Evolutionary conservation across 2,888 invertebrate genomes (phyloP).

Genomic region (Timema cristinae): DNA sequence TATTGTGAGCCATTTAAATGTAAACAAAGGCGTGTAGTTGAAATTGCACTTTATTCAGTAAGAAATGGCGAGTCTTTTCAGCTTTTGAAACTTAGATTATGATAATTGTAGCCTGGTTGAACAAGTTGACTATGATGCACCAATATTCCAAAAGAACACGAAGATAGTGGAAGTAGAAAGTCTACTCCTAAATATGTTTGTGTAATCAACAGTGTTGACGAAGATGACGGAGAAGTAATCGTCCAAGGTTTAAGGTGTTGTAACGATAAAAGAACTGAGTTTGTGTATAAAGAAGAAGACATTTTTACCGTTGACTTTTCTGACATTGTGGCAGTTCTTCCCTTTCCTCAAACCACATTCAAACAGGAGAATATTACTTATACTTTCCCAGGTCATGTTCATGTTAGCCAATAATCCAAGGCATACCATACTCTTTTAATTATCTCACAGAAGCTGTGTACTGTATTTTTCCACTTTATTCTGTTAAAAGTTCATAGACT

Average conservation of each 20-base stretch:
- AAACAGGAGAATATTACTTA: not conserved
- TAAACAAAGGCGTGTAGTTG: no score
- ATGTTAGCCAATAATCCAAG: not conserved
- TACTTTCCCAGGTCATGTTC: not conserved
- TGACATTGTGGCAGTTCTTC: conserved; percentile 2
- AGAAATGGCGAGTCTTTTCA: no score
- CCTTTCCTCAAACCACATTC: not conserved
- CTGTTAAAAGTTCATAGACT: no score
- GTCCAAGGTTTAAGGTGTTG: not conserved
- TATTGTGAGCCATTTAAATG: no score
- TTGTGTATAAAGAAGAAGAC: not conserved
- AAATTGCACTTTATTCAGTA: no score
- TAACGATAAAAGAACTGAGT: not conserved
- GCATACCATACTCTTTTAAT: not conserved
- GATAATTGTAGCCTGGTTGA: not conserved
- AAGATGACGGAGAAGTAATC: not conserved
- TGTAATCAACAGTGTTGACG: not conserved
- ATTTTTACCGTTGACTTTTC: conserved; percentile 10
- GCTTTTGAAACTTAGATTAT: no score
- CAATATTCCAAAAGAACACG: conserved; percentile 3
- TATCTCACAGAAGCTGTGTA: not conserved
- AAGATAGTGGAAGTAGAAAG: not conserved
- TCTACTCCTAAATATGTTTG: not conserved
- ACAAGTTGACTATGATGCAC: not conserved
- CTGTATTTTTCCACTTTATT: no score